Conservation (phyloP, 2,888 invertebrate species). For the Stenodera caucasica region DNA sequence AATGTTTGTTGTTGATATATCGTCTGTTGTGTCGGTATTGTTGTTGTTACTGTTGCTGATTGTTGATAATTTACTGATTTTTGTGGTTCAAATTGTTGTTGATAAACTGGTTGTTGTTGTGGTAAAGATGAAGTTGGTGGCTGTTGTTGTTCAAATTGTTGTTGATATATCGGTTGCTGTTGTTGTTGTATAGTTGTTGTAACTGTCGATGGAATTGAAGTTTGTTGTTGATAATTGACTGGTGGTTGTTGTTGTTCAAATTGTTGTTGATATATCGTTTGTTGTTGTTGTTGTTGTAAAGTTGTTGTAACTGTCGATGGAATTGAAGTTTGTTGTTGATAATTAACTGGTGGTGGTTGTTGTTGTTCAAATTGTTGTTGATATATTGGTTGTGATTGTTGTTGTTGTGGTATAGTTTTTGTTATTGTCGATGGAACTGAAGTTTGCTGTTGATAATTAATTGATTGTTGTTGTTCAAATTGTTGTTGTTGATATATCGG, state of each 20-base stretch:
- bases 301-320: slow-evolving; percentile 61
- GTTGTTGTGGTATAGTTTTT: slow-evolving; percentile 31
- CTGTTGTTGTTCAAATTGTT: slow-evolving; percentile 34
- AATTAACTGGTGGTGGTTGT: slow-evolving; percentile 57
- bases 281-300: slow-evolving; percentile 42
- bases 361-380: slow-evolving; percentile 53
- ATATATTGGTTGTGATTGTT: slow-evolving; percentile 26
- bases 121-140: slow-evolving; percentile 32
- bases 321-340: slow-evolving; percentile 25
- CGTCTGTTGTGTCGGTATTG: slow-evolving; percentile 8
- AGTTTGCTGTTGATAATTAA: slow-evolving; percentile 16
- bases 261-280: slow-evolving; percentile 41
- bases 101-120: slow-evolving; percentile 29
- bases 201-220: slow-evolving; percentile 30
- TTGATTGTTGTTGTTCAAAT: slow-evolving; percentile 17
- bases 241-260: slow-evolving; percentile 57
- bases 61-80: slow-evolving; percentile 21
- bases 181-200: slow-evolving; percentile 28
- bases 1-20: slow-evolving; percentile 17
- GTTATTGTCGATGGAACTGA: slow-evolving; percentile 30
- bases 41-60: neutral
- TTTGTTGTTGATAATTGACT: slow-evolving; percentile 14
- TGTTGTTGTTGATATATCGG: slow-evolving; percentile 51
- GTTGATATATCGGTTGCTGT: slow-evolving; percentile 24
- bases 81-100: slow-evolving; percentile 19